Percentiles rank a stretch among this genome's conserved stretches.
These are phyloP conservation scores for Morpho helenor DNA, from an alignment of 2,888 invertebrate genomes.

Conservation along the genomic window DNA sequence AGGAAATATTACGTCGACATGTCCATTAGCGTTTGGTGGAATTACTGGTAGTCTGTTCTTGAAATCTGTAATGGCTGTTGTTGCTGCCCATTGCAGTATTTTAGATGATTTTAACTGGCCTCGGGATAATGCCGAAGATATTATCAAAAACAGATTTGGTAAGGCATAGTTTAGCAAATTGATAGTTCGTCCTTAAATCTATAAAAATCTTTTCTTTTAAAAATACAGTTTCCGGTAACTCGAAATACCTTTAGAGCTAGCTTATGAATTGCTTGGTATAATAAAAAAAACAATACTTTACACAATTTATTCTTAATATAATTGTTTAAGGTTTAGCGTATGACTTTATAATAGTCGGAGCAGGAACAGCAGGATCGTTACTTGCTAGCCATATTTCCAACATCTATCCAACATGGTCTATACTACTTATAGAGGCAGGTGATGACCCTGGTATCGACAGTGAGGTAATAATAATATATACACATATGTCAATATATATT, in stretches of 20 bases:
- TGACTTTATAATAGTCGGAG: conserved; percentile 75
- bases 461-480: conserved; percentile 41
- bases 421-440: conserved; percentile 72
- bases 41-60: conserved; percentile 64
- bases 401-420: conserved; percentile 37
- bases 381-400: conserved; percentile 64
- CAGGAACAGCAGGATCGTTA: conserved; percentile 77
- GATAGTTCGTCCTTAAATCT: no score
- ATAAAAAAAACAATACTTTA: no score
- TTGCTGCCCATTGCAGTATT: conserved; percentile 77
- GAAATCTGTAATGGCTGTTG: conserved; percentile 75
- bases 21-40: conserved; percentile 45
- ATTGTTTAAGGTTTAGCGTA: conserved; percentile 40
- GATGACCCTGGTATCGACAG: conserved; percentile 61
- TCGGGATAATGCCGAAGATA: conserved; percentile 46
- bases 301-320: not conserved
- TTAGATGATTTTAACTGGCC: conserved; percentile 71
- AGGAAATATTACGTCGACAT: conserved; percentile 34
- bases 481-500: not conserved
- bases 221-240: no score
- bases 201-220: no score
- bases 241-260: no score
- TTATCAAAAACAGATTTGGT: conserved; percentile 34
- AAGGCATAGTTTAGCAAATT: conserved; percentile 17
- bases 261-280: no score